A percentile compares a stretch with the other conserved stretches of the same genome.
These are phyloP conservation scores for Brachyhypopomus occidentalis DNA, from an alignment of 2,113 vertebrate species.

Conservation along the genomic window DNA sequence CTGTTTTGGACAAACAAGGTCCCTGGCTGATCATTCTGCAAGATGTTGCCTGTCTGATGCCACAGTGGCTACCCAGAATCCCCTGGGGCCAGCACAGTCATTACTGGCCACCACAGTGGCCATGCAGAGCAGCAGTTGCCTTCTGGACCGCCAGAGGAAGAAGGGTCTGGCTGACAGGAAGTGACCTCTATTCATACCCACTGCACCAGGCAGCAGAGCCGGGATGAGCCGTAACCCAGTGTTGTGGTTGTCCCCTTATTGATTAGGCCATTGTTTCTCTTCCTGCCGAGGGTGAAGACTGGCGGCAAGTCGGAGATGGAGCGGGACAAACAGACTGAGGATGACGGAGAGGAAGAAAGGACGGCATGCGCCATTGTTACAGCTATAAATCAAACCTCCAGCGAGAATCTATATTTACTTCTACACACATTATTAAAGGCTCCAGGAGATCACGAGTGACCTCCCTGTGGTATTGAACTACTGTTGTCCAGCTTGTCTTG, in stretches of 20 bases:
- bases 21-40: slow-evolving; percentile 2
- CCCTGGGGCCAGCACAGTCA: slow-evolving; percentile 10
- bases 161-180: slow-evolving; percentile 42
- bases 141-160: slow-evolving; percentile 39
- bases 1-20: too few species aligned
- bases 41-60: slow-evolving; percentile 12
- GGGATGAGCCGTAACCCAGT: slow-evolving; percentile 10
- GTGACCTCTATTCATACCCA: slow-evolving; percentile 41
- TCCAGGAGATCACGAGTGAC: neutral
- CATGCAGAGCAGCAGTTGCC: slow-evolving; percentile 10
- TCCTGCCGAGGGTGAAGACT: slow-evolving; percentile 20
- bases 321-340: slow-evolving; percentile 12
- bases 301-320: neutral
- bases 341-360: slow-evolving; percentile 23
- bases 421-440: neutral
- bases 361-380: slow-evolving; percentile 25
- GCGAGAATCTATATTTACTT: slow-evolving; percentile 5
- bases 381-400: neutral
- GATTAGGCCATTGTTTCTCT: slow-evolving; percentile 50
- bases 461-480: neutral
- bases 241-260: slow-evolving; percentile 37
- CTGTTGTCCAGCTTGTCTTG: neutral
- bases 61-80: slow-evolving; percentile 44
- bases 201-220: slow-evolving; percentile 5
- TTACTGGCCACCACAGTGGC: slow-evolving; percentile 8